Evolutionary conservation across 2,888 invertebrate species (phyloP), one percentile per base, ranked within the genome.

Genomic region (Plagodis pulveraria): DNA sequence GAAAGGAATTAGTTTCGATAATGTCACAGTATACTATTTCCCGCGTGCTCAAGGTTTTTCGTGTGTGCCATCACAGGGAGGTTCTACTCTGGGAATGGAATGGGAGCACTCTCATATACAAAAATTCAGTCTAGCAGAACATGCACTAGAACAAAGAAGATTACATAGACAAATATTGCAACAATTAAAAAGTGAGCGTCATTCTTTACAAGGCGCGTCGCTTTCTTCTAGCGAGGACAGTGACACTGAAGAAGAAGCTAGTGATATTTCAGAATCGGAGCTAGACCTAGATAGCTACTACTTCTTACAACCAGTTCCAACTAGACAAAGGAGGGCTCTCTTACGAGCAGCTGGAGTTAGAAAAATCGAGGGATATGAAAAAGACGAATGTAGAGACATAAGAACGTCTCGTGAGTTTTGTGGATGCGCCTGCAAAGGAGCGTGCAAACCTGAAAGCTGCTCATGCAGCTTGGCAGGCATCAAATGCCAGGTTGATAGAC

Each of bases 401-500:
- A 94, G 99, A 65, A 95, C 96, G 34, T 98, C 98, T 6, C 94
- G 99, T 12, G 99, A 99, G 83, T 96, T 97, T 75, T 98, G 98
- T 85, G 98, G 98, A 44, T 98, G 98, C 84, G 96, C 96, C 48
- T 98, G 98, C 82, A 96, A 98, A 85, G 97, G 97, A 51, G 96
- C 96, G 79, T 99, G 99, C 90, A 98, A 98, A 92, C 99, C 99
- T 0, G 98, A 98, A 76, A 98, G 96, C 32, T 99, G 99, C 86
- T 96, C 97, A 11, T 99, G 99, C 90, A 97, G 98, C 83, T 95
- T 97, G 80, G 97, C 97, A 46, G 98, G 98, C 63, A 99, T 99
- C 70, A 98, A 99, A 93, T 99, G 99, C 85, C 99, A 99, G 94
- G 99, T 99, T 55, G 99, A 99, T 87, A 95, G 99, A 63, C 94